Base-by-base conservation (phyloP, 2,888 invertebrate species). In the Macrophya annulata region DNA sequence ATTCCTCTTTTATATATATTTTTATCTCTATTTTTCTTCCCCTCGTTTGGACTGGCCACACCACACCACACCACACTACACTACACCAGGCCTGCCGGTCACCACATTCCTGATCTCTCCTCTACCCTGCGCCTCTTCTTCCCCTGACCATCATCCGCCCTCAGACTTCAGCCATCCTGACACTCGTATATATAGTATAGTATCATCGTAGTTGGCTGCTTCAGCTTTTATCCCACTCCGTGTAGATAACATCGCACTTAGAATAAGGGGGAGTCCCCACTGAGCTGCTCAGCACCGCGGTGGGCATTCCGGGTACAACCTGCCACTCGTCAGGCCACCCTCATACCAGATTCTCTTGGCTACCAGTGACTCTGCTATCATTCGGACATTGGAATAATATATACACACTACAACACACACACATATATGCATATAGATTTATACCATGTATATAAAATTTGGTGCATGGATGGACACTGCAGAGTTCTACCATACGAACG, bases 291-390 rank as follows among this genome's bases (percentile, higher is more conserved):
- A 88, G 89, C 93, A 90, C 92, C 90, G 91, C 92, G 92, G 92
- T 92, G 93, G 92, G 91, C 92, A 93, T 93, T 92, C 92, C 91
- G 90, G 90, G 90, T 91, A 92, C 91, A 92, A 92, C 92, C 92
- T 93, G 92, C 92, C 92, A 92, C 92, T 93, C 93, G 92, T 92
- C 93, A 91, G 92, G 90, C 92, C 93, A 93, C 93, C 93, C 93
- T 91, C 90, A 89, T 90, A 89, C 87, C 88, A 83, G 68, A 83
- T 83, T 83, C 83, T 59, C 45, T 45, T 12, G 48, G 83, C 83
- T 83, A 83, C 83, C 83, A 83, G 83, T 83, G 83, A 68, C 83
- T 68, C 68, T 48, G 68, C 68, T 83, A 83, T 83, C 83, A 83
- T 68, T 83, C 51, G 83, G 83, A 71, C 65, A 83, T 48, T 68